Evolutionary conservation across 1,140 invertebrate genomes (phyloP), one percentile per base, ranked within the genome.

Genomic region (Bombyx mandarina): DNA sequence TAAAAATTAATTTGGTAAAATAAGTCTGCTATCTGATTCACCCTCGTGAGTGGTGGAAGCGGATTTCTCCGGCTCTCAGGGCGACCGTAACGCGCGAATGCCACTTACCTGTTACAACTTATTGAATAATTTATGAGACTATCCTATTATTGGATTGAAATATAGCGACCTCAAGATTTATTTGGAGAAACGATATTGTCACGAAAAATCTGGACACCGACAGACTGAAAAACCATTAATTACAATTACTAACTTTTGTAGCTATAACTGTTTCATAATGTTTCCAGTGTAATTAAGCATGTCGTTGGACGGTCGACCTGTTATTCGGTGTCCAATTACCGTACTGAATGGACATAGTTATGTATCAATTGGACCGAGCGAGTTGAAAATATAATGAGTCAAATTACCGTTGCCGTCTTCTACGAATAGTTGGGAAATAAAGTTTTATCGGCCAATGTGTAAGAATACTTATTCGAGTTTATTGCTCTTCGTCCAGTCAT

Each of bases 91-190:
- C 71, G 61, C 67, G 75, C 61, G 71, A 85, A 72, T 82, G 71
- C 77, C 79, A 81, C 81, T 84, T 84, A 84, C 78, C 76, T 69
- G 77, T 79, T 84, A 82, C 79, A 82, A 75, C 77, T 79, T 77
- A 73, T 69, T 86, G 79, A 82, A 86, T 86, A 78, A 83, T 86
- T 82, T 84, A 86, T 79, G 57, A 75, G 74, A 82, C 77, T 82
- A 83, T 79, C 77, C 67, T 63, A 73, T 82, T 84, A 84, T 84
- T 86, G 76, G 78, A 84, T 84, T 80, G 77, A 82, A 79, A 82
- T 83, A 82, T 79, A 68, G 66, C 65, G 58, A 61, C 62, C 67
- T 61, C 58, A 67, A 60, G 64, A 60, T 58, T 67, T 74, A 62
- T 65, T 51, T 61, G 54, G 45, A 60, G 22, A 49, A 47, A 49